Evolutionary conservation across 2,797 vertebrate species (phyloP).

Genomic region (Sylvilagus floridanus): DNA sequence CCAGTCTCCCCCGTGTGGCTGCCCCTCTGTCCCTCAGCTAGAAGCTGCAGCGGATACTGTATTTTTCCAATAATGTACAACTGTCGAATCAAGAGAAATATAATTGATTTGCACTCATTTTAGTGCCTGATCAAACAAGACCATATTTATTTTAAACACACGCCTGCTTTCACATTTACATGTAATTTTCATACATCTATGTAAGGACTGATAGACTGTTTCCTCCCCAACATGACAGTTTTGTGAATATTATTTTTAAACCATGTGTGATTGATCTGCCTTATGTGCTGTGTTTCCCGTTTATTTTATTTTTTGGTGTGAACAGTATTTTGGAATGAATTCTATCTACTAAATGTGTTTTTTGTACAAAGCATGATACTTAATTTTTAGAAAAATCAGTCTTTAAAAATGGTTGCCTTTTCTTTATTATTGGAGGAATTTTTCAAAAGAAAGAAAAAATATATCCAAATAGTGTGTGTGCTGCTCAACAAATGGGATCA

Average conservation of each 20-base stretch:
- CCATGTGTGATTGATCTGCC: background rate
- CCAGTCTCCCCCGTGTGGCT: background rate
- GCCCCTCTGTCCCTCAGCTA: background rate
- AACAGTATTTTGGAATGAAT: slow-evolving; percentile 53
- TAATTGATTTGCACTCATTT: background rate
- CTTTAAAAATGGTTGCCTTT: slow-evolving; percentile 34
- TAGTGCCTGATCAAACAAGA: slow-evolving; percentile 27
- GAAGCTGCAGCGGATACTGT: background rate
- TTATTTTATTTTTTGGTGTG: slow-evolving; percentile 50
- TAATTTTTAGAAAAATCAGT: slow-evolving; percentile 51
- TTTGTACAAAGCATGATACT: slow-evolving; percentile 45
- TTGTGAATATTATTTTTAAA: slow-evolving; percentile 53
- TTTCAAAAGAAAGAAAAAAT: slow-evolving; percentile 59
- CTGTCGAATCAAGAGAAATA: slow-evolving; percentile 40
- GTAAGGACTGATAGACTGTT: slow-evolving; percentile 24
- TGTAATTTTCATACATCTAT: background rate
- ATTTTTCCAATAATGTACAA: slow-evolving; percentile 36
- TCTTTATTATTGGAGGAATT: slow-evolving; percentile 56
- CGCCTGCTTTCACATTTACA: slow-evolving; percentile 40
- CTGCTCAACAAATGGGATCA: slow-evolving; percentile 36
- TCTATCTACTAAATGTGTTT: slow-evolving; percentile 30
- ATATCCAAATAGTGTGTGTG: slow-evolving; percentile 1
- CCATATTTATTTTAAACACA: slow-evolving; percentile 37
- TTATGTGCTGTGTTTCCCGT: background rate
- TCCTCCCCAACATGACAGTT: slow-evolving; percentile 38